Conservation (phyloP, 2,113 vertebrate genomes). For the Lethenteron camtschaticum region DNA sequence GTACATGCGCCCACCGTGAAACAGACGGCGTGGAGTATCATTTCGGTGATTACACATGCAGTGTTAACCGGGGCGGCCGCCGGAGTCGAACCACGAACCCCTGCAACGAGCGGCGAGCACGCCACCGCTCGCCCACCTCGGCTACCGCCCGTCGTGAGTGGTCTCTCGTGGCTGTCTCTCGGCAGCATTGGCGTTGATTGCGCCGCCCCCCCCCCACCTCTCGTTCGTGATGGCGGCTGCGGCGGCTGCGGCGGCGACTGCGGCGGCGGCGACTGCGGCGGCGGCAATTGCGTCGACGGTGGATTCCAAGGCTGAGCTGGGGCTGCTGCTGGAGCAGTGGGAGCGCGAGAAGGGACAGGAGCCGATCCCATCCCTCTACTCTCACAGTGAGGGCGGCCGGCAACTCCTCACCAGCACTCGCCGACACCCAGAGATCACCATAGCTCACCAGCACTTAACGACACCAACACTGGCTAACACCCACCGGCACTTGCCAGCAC, state of each 20-base stretch:
- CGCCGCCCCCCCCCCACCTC: no score
- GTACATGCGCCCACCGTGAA: no score
- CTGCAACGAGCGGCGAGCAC: background rate
- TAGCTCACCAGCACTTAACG: no score
- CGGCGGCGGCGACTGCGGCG: constrained; percentile 46
- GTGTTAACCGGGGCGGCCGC: no score
- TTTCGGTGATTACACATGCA: no score
- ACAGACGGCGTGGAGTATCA: no score
- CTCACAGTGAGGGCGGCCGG: constrained; percentile 40
- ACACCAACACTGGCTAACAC: no score
- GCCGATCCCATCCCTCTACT: constrained; percentile 69
- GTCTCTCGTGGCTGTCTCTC: background rate
- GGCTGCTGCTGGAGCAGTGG: constrained; percentile 81
- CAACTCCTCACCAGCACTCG: no score
- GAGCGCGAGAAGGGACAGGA: constrained; percentile 69
- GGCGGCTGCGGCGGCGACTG: constrained; percentile 31
- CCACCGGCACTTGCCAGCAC: no score
- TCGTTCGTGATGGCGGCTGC: background rate
- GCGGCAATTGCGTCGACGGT: constrained; percentile 24
- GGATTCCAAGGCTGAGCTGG: constrained; percentile 94
- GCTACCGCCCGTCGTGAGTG: background rate
- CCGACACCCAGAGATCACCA: no score
- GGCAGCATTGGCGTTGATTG: background rate
- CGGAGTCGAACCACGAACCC: background rate
- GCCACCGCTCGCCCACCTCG: background rate